Base-by-base conservation (phyloP, 2,888 invertebrate genomes). In the Onthophagus sagittarius region DNA sequence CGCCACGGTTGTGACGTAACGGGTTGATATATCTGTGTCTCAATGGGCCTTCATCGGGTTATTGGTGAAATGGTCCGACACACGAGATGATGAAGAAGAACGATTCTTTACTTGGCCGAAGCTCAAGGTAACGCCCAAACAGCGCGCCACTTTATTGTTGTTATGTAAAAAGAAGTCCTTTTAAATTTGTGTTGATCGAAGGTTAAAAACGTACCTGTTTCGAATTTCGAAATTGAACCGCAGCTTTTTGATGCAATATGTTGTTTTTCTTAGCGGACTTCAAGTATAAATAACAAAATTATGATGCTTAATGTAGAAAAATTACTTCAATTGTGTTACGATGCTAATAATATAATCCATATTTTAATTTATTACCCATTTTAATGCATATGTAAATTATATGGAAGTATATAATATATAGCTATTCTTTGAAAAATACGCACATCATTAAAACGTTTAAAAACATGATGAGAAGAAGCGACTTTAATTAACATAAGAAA, bases 41-140 rank as follows among this genome's bases (percentile, higher is more conserved):
- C 32, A 32, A 32, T 71, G 63, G 14, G 15, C 15, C 15, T 69
- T 31, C n/a, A 67, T n/a, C 23, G 32, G 23, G 67, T 64, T 15
- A 15, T 64, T 64, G 23, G 15, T 13, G 69, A 32, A 33, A 72
- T 9, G 62, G 67, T 31, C 53, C 32, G 67, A 72, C 69, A 32
- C 63, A 72, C 63, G 62, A 72, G 69, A 69, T 72, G 69, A 23
- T 23, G 23, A 23, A 53, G 39, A 53, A 53, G 39, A 53, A 53
- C 9, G 7, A 7, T 53, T 53, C 39, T 53, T 7, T 23, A 23
- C 2, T 23, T 9, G 39, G 11, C 1, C 11, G 39, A 53, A 53
- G 39, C 39, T 53, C 39, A 53, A 53, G 39, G 39, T 53, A 53
- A 53, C 39, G 39, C 39, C 39, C 39, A 53, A 53, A 1, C 11